Base-by-base conservation (phyloP, 2,113 vertebrate species). In the Sebastes fasciatus region DNA sequence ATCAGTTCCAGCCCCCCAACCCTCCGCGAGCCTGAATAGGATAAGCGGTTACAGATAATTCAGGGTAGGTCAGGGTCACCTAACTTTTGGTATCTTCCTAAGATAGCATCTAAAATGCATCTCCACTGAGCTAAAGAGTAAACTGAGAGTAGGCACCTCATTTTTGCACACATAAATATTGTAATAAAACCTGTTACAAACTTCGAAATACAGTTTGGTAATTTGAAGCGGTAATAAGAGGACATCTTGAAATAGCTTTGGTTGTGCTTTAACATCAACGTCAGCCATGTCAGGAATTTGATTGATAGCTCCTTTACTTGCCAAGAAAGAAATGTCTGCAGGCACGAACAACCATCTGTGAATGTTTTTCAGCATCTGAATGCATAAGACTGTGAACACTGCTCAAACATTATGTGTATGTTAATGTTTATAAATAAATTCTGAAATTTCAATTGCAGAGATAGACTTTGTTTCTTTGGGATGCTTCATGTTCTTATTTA, bases 351-450 rank as follows among this genome's bases (percentile, higher is more conserved):
- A 69, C 42, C 10, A 40, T 54, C 49, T 79, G 57, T 88, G 23
- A 75, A 63, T 57, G 19, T 58, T 67, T 68, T 68, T 60, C 23
- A 78, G 62, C 16, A 51, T 46, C 4, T 71, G 60, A 55, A 26
- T 55, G 10, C 7, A 16, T 16, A 26, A 26, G 6, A 77, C 62
- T 84, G 77, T 84, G 70, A 87, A 88, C 23, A 49, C 43, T 23
- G 8, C 10, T 62, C 11, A 16, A 48, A 61, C 10, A 17, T 62
- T 60, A 8, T 19, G 7, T 80, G 2, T 46, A 40, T 42, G 51
- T 81, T 43, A 55, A 3, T 71, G 21, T 70, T 5, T 42, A 46
- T 42, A 65, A 77, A 88, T 55, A 43, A 40, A 81, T 51, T 45
- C 14, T 11, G 3, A 63, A 60, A 52, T 55, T 0, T 46, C 8